Conservation (phyloP, 2,113 vertebrate genomes). For the Meriones unguiculatus region DNA sequence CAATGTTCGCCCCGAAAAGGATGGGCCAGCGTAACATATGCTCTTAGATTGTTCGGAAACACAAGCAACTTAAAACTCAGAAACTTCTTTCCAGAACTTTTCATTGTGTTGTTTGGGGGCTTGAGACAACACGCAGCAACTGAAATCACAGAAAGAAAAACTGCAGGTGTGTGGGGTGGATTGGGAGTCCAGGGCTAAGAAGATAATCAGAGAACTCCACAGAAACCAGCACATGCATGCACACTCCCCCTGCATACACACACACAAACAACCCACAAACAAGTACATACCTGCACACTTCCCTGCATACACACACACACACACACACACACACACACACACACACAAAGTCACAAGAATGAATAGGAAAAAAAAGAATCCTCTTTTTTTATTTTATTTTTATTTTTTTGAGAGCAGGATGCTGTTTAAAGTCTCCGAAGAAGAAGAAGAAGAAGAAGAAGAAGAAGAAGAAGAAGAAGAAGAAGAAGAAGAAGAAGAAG, state of each 20-base stretch:
- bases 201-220: background rate
- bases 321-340: background rate
- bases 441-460: no score
- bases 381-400: background rate
- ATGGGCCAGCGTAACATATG: background rate
- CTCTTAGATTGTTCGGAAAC: background rate
- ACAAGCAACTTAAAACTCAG: background rate
- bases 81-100: background rate
- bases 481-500: no score
- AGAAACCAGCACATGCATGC: background rate
- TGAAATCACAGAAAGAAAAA: background rate
- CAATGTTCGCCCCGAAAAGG: background rate
- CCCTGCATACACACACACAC: no score
- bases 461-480: no score
- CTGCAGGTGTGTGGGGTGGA: background rate
- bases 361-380: conserved; percentile 1
- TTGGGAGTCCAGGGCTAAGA: background rate
- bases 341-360: background rate
- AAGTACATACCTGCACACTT: background rate
- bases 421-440: conserved; percentile 24
- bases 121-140: background rate
- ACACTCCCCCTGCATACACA: no score
- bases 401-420: background rate
- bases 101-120: background rate
- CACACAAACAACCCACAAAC: background rate